These are phyloP conservation scores for Drosophila histrio DNA, from an alignment of 2,888 invertebrate species.

Conservation along the genomic window DNA sequence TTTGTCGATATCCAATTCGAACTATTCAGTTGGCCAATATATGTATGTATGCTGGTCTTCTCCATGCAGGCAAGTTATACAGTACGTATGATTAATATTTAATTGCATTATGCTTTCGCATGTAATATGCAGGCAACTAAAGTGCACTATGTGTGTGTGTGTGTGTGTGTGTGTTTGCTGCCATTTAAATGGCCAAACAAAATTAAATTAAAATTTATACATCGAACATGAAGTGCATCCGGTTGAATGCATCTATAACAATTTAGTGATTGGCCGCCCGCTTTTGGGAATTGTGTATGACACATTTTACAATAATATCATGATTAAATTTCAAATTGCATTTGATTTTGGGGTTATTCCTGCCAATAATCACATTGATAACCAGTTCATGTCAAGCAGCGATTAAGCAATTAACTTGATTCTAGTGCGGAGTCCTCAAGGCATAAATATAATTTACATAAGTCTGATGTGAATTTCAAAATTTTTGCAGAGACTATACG, in stretches of 20 bases:
- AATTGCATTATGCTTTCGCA: slow-evolving; percentile 63
- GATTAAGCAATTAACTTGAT: slow-evolving; percentile 23
- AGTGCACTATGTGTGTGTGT: slow-evolving; percentile 25
- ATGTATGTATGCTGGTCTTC: slow-evolving; percentile 10
- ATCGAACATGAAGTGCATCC: slow-evolving; percentile 38
- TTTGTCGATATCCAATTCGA: slow-evolving; percentile 58
- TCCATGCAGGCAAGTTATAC: slow-evolving; percentile 9
- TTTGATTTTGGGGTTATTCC: slow-evolving; percentile 3
- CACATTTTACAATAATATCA: slow-evolving; percentile 9
- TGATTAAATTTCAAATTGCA: slow-evolving; percentile 36
- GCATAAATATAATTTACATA: too few relatives aligned
- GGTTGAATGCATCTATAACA: slow-evolving; percentile 15
- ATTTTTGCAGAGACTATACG: too few relatives aligned
- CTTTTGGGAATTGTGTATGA: slow-evolving; percentile 30
- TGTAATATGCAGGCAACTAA: slow-evolving; percentile 34
- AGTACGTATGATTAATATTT: slow-evolving; percentile 75
- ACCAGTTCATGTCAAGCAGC: slow-evolving; percentile 5
- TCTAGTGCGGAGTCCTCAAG: not conserved
- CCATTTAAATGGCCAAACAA: slow-evolving; percentile 46
- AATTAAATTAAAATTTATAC: slow-evolving; percentile 68
- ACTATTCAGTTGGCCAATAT: slow-evolving; percentile 26
- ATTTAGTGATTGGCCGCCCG: slow-evolving; percentile 28
- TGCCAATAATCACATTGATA: slow-evolving; percentile 8
- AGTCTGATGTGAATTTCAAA: too few relatives aligned
- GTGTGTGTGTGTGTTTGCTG: slow-evolving; percentile 1